Evolutionary conservation across 2,113 vertebrate species (phyloP).

Genomic region (Notechis scutatus): DNA sequence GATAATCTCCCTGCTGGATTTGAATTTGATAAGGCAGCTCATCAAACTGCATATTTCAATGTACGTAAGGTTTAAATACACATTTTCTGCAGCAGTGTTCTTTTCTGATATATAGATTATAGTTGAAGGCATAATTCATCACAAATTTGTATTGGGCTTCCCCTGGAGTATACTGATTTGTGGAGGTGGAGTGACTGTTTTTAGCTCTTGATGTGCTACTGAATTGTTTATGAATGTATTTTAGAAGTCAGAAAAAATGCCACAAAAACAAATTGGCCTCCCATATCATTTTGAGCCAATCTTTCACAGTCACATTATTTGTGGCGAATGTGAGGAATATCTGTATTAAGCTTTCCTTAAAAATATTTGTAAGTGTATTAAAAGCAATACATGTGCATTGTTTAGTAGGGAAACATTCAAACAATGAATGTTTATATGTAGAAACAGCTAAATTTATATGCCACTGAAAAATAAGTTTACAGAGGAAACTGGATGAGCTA

Average conservation of each 20-base stretch:
- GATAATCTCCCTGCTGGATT: slow-evolving; percentile 45
- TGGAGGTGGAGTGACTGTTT: background rate
- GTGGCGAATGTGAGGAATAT: background rate
- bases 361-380: background rate
- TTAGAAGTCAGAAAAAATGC: background rate
- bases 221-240: background rate
- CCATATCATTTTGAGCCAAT: background rate
- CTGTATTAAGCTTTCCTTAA: background rate
- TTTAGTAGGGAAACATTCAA: background rate
- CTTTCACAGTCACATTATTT: background rate
- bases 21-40: slow-evolving; percentile 50
- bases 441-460: background rate
- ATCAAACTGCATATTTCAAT: slow-evolving; percentile 5
- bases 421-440: background rate
- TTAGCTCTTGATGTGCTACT: background rate
- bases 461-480: background rate
- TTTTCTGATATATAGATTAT: slow-evolving; percentile 34
- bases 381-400: background rate
- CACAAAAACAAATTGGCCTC: background rate
- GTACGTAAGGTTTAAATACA: background rate
- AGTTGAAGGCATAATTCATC: slow-evolving; percentile 19
- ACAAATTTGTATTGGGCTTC: slow-evolving; percentile 15
- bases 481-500: background rate
- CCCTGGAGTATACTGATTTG: background rate
- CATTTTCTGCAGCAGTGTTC: slow-evolving; percentile 14